Evolutionary conservation across 2,797 vertebrate species (phyloP).

Genomic region (Sandelia bainsii): DNA sequence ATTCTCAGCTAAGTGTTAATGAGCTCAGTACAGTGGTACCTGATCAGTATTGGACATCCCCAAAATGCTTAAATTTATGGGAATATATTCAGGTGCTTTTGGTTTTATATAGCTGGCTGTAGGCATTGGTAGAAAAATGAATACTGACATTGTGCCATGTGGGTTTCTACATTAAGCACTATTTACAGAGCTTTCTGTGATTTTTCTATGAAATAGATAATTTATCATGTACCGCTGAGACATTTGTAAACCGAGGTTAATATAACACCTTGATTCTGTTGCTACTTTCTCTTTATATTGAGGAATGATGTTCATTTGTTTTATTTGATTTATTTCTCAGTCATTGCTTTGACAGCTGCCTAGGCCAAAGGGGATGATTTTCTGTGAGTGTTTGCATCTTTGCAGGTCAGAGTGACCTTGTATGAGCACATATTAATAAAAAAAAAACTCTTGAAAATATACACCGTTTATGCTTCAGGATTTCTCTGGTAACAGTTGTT

Average conservation of each 20-base stretch:
- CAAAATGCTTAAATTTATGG: slow-evolving; percentile 29
- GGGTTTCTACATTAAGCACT: slow-evolving; percentile 48
- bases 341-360: slow-evolving; percentile 79
- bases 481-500: slow-evolving; percentile 50
- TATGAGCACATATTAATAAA: slow-evolving; percentile 86
- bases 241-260: slow-evolving; percentile 65
- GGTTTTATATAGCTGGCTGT: slow-evolving; percentile 49
- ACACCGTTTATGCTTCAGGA: slow-evolving; percentile 47
- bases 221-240: slow-evolving; percentile 62
- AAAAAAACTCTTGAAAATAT: slow-evolving; percentile 69
- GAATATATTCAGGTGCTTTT: slow-evolving; percentile 30
- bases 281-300: slow-evolving; percentile 53
- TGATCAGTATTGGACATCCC: slow-evolving; percentile 62
- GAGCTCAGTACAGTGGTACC: slow-evolving; percentile 41
- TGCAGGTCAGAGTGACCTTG: slow-evolving; percentile 82
- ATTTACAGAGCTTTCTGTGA: slow-evolving; percentile 63
- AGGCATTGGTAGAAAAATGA: slow-evolving; percentile 27
- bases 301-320: slow-evolving; percentile 66
- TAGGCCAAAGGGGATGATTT: slow-evolving; percentile 78
- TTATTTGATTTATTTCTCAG: slow-evolving; percentile 46
- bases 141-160: slow-evolving; percentile 57
- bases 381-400: slow-evolving; percentile 80
- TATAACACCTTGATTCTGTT: slow-evolving; percentile 60
- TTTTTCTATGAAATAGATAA: slow-evolving; percentile 62
- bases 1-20: slow-evolving; percentile 33